Evolutionary conservation across 1,140 invertebrate species (phyloP).

Genomic region (Ips nitidus): DNA sequence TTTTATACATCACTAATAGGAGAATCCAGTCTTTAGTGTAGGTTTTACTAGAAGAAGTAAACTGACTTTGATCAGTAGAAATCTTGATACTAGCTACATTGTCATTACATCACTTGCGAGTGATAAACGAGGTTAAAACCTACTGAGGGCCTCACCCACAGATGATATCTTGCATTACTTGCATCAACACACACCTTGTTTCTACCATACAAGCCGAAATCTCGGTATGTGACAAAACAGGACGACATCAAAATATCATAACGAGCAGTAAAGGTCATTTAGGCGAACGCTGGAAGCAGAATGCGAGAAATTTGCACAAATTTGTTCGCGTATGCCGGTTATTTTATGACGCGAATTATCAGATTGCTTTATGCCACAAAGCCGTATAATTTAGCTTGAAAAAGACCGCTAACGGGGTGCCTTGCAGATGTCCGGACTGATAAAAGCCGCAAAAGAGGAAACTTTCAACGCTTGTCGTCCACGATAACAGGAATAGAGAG

Average conservation of each 20-base stretch:
- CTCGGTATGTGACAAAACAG: no score
- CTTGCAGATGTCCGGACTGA: slow-evolving; percentile 24
- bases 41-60: no score
- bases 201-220: no score
- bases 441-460: slow-evolving; percentile 27
- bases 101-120: no score
- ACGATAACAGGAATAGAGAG: slow-evolving; percentile 21
- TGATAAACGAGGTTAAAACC: no score
- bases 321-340: slow-evolving; percentile 21
- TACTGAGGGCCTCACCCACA: no score
- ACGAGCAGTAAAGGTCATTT: not conserved
- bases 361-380: slow-evolving; percentile 24
- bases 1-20: no score
- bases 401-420: slow-evolving; percentile 27
- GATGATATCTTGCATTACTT: no score
- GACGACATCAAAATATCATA: not conserved
- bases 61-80: no score
- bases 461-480: slow-evolving; percentile 16
- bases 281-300: not conserved
- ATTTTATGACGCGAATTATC: slow-evolving; percentile 25
- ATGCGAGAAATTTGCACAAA: slow-evolving; percentile 24
- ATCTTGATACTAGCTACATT: no score
- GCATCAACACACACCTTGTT: no score
- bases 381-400: slow-evolving; percentile 26
- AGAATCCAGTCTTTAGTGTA: no score